phyloP scores from a whole-genome alignment of 1,140 invertebrate genomes.

The Liolophura sinensis region DNA sequence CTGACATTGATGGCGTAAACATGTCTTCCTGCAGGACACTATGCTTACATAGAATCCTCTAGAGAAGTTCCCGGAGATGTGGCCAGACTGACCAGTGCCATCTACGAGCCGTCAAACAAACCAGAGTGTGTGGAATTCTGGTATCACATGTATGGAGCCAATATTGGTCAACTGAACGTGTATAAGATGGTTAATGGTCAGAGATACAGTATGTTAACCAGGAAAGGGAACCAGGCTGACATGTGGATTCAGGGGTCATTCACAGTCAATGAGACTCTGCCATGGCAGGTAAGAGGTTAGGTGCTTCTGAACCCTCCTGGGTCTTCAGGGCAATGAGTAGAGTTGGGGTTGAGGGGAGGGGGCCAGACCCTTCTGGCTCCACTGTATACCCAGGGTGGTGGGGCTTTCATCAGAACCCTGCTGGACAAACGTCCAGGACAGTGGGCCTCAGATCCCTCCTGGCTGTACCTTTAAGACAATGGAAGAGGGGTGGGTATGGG shows the following conservation, averaged over 20 bases:
- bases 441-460: no score
- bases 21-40: conserved; percentile 10
- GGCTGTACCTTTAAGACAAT: no score
- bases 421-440: no score
- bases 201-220: conserved; percentile 29
- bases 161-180: conserved; percentile 43
- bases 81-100: conserved; percentile 9
- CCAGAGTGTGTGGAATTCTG: conserved; percentile 65
- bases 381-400: no score
- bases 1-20: no score
- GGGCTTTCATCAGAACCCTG: no score
- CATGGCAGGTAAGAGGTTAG: no score
- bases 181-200: conserved; percentile 28
- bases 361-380: no score
- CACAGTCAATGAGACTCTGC: conserved; percentile 23
- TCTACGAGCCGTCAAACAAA: conserved; percentile 1
- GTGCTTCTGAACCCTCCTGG: no score
- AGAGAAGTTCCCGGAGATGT: conserved; percentile 23
- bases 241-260: conserved; percentile 43
- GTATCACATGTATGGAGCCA: conserved; percentile 75
- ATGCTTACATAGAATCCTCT: conserved; percentile 27
- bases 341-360: no score
- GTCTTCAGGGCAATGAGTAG: no score
- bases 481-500: no score
- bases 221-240: conserved; percentile 40